These are phyloP conservation scores for Drymodes brunneopygia DNA, from an alignment of 2,113 vertebrate genomes.

Conservation along the genomic window DNA sequence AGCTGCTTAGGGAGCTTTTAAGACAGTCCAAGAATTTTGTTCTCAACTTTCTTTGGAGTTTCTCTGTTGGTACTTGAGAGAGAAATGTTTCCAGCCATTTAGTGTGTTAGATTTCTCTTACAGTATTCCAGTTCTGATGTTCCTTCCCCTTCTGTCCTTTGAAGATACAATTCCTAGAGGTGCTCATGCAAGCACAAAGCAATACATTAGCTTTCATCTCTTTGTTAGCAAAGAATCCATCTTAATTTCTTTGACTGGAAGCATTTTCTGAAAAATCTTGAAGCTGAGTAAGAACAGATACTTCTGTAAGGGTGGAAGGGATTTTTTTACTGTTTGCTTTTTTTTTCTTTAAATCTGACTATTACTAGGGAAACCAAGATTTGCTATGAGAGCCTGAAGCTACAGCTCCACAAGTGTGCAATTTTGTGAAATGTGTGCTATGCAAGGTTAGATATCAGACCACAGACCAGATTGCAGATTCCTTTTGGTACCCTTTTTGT, in stretches of 20 bases:
- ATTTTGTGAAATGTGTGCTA: neutral
- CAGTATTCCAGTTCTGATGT: neutral
- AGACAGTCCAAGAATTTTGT: neutral
- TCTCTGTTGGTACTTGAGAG: neutral
- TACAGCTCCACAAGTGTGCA: neutral
- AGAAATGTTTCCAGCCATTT: neutral
- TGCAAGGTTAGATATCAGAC: neutral
- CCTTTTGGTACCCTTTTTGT: neutral
- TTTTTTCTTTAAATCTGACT: neutral
- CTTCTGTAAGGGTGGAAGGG: neutral
- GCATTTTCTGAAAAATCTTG: neutral
- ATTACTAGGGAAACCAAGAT: neutral
- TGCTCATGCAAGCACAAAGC: neutral
- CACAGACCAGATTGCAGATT: neutral
- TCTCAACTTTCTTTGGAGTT: neutral
- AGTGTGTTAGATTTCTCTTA: neutral
- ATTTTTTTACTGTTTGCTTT: rapidly evolving
- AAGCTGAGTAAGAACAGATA: neutral
- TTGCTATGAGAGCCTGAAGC: neutral
- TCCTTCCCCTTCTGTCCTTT: neutral
- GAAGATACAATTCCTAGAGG: neutral
- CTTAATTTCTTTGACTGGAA: neutral
- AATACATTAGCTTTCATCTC: neutral
- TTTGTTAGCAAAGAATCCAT: neutral
- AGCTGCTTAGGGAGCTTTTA: neutral